These are phyloP conservation scores for Clostera curtula DNA, from an alignment of 2,888 invertebrate species.

Conservation along the genomic window DNA sequence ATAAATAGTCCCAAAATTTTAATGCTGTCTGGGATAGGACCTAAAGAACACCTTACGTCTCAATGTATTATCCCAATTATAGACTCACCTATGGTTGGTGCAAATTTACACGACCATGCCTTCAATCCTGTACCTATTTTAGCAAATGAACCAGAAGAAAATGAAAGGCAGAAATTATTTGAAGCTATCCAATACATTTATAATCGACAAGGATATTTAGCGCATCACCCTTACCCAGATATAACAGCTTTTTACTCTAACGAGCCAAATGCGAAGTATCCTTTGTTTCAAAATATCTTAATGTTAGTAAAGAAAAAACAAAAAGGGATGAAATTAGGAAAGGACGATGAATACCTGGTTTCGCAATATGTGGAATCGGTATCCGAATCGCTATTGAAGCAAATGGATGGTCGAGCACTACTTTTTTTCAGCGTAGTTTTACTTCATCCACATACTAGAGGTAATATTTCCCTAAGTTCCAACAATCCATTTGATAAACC, in stretches of 20 bases:
- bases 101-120: not conserved
- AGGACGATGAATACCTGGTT: too few relatives aligned
- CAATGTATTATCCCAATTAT: not conserved
- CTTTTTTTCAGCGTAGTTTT: too few relatives aligned
- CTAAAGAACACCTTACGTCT: not conserved
- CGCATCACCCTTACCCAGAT: not conserved
- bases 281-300: not conserved
- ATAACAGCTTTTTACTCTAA: not conserved
- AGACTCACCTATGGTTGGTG: not conserved
- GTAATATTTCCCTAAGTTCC: too few relatives aligned
- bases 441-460: too few relatives aligned
- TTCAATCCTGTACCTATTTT: not conserved
- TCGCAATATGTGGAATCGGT: not conserved
- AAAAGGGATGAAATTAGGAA: not conserved
- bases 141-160: not conserved
- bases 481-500: too few relatives aligned
- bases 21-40: not conserved
- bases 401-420: too few relatives aligned
- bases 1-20: not conserved
- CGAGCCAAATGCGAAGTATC: not conserved
- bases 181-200: slow-evolving; percentile 1
- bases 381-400: not conserved
- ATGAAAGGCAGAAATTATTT: too few relatives aligned
- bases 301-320: not conserved
- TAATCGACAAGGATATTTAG: not conserved